Evolutionary conservation across 1,140 invertebrate genomes (phyloP), one percentile per base, ranked within the genome.

Genomic region (Galleria mellonella): DNA sequence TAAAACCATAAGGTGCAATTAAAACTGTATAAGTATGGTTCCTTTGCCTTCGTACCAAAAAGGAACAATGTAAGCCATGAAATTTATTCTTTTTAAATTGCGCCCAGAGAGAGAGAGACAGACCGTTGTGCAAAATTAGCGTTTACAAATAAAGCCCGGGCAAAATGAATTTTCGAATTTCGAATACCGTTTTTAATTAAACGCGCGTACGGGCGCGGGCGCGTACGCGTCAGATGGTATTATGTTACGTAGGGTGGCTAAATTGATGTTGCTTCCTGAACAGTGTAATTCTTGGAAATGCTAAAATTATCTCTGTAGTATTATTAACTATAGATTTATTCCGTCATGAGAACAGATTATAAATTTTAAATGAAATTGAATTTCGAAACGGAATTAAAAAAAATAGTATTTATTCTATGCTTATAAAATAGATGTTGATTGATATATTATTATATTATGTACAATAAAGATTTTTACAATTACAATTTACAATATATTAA

Each of bases 131-230:
- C 9, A 50, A 43, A n/a, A 50, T 43, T 43, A 50, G 35, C 36
- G 41, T 50, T 43, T 33, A 36, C 47, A 50, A 50, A 50, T 50
- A 50, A 49, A 43, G 47, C 39, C 11, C n/a, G 41, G 28, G 36
- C 47, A 43, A 9, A 32, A 28, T 40, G 37, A 29, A 27, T 47
- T 53, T 47, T 52, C 39, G 33, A 47, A 43, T 52, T 51, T 52
- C 39, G 50, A 43, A 41, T 54, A 54, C 54, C 45, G 48, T 47
- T 56, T 56, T 56, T 56, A 56, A 56, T 56, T 56, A 56, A 56
- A 36, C 32, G 33, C 27, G 50, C 33, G 33, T 31, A 23, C 35
- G 23, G 17, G 4, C 27, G 48, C 36, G 44, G 31, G 14, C 23
- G 43, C 39, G 10, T 17, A 11, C 48, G 45, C 45, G 44, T 55